Evolutionary conservation across 2,888 invertebrate genomes (phyloP), one percentile per base, ranked within the genome.

Genomic region (Erannis defoliaria): DNA sequence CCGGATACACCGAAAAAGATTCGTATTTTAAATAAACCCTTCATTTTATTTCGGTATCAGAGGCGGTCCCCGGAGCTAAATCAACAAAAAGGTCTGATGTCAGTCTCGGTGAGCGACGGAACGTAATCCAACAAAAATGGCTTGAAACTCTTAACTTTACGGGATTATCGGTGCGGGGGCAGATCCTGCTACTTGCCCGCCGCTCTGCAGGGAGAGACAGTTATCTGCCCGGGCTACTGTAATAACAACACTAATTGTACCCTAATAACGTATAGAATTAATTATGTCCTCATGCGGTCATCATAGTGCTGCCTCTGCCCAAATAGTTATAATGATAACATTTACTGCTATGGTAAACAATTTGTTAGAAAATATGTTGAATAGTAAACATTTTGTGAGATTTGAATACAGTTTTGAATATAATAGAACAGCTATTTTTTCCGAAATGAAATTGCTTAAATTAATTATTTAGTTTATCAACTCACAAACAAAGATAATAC

Each of bases 141-240:
- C 62, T 72, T 72, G 74, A 72, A 75, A 71, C 75, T 71, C 72
- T 76, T 77, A 77, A 77, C 73, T 72, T 73, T 68, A 64, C 46
- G 68, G 76, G 78, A 82, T 80, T 77, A 80, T 72, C 74, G 72
- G 73, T 61, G 71, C 66, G 73, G 63, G 77, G 74, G 64, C 59
- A 72, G 70, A 75, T 74, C 74, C 76, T 68, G 72, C 46, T 45
- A 18, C 42, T 45, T 37, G 12, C 29, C 54, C 38, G 9, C 1
- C 16, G 19, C 37, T n/a, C 33, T 53, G 33, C 14, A 50, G 14
- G 14, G 12, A 37, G 14, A 61, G 37, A 38, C 61, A 61, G 61
- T 60, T 26, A 37, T 40, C 37, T 33, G 45, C 14, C 33, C 48
- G 1, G 14, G 16, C 43, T 43, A 46, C 18, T 12, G 5, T 16